phyloP scores from a whole-genome alignment of 2,888 invertebrate species.

The Athalia cordata region DNA sequence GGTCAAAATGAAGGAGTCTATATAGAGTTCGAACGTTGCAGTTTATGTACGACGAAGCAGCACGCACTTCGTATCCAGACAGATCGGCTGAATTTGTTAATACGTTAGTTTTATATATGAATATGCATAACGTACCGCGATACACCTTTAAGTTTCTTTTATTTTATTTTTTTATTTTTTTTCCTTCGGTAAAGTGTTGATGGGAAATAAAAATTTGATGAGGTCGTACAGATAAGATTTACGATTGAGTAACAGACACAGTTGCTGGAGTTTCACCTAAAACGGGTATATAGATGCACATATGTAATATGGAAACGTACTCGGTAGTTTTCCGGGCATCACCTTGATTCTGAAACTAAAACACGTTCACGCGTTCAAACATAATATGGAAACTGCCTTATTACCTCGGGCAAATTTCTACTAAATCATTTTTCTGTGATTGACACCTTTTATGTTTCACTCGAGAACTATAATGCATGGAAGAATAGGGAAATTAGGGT shows the following conservation, averaged over 20 bases:
- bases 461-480: constrained; percentile 27
- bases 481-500: constrained; percentile 28
- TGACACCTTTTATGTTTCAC: background rate
- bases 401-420: constrained; percentile 28
- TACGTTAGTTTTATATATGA: too few relatives aligned
- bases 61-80: too few relatives aligned
- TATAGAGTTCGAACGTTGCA: too few relatives aligned
- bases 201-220: background rate
- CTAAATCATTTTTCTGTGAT: constrained; percentile 15
- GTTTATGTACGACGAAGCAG: too few relatives aligned
- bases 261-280: constrained; percentile 19
- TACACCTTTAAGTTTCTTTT: too few relatives aligned
- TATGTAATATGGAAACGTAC: constrained; percentile 29
- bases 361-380: background rate
- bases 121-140: too few relatives aligned
- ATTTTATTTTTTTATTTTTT: too few relatives aligned
- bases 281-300: background rate
- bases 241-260: constrained; percentile 4
- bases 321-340: constrained; percentile 36
- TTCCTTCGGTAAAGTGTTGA: too few relatives aligned
- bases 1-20: background rate
- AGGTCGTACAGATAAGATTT: background rate
- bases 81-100: too few relatives aligned
- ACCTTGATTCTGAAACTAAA: constrained; percentile 31
- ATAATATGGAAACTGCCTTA: constrained; percentile 46